phyloP scores from a whole-genome alignment of 2,113 vertebrate genomes.

The Atractosteus spatula region DNA sequence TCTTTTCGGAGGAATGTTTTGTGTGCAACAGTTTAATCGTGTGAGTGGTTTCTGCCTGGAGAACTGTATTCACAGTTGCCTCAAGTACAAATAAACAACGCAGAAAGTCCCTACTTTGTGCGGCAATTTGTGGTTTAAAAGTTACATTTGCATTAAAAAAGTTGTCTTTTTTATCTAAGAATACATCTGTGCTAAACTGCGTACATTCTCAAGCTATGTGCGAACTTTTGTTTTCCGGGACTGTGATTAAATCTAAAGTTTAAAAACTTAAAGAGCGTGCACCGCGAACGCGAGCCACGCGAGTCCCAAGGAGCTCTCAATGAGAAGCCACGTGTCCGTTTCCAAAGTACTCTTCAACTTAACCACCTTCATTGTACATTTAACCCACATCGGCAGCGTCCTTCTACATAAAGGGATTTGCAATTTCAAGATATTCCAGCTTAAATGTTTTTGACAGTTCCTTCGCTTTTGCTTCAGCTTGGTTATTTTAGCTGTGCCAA shows the following conservation, averaged over 20 bases:
- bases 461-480: slow-evolving; percentile 96
- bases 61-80: neutral
- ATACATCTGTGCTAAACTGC: slow-evolving; percentile 5
- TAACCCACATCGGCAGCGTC: slow-evolving; percentile 98
- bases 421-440: slow-evolving; percentile 99
- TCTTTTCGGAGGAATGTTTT: neutral
- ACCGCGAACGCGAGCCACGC: slow-evolving; percentile 90
- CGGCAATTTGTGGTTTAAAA: slow-evolving; percentile 5
- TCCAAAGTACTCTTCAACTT: slow-evolving; percentile 99
- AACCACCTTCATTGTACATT: slow-evolving; percentile 99
- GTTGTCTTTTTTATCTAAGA: neutral
- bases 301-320: slow-evolving; percentile 91
- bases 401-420: slow-evolving; percentile 99
- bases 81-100: neutral
- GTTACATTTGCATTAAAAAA: slow-evolving; percentile 11
- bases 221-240: slow-evolving; percentile 17
- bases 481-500: slow-evolving; percentile 99
- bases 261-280: slow-evolving; percentile 77
- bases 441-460: slow-evolving; percentile 99
- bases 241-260: slow-evolving; percentile 46
- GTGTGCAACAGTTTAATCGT: neutral
- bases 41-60: no score
- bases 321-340: slow-evolving; percentile 99
- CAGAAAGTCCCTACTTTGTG: neutral
- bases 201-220: slow-evolving; percentile 4